Percentiles rank a stretch among this genome's conserved stretches.
Evolutionary conservation across 2,797 vertebrate species (phyloP).

Genomic region (Propithecus perrieri): DNA sequence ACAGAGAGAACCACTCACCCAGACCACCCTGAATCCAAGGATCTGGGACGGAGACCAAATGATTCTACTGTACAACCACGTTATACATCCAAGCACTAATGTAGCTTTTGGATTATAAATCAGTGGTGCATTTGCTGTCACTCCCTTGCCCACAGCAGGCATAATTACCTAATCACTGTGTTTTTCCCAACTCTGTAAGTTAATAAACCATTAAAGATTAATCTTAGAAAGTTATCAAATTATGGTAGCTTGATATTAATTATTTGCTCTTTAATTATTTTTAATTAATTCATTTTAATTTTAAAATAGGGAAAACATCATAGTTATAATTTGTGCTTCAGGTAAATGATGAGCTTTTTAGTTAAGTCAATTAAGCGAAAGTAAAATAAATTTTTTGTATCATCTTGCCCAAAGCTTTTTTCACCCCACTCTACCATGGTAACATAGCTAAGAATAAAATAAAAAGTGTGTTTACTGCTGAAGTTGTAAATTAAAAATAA

Average conservation of each 20-base stretch:
- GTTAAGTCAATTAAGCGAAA: not conserved
- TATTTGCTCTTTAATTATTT: not conserved
- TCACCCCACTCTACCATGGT: accelerated
- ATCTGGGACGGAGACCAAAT: not conserved
- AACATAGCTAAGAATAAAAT: not conserved
- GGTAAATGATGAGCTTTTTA: not conserved
- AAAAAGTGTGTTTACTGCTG: not conserved
- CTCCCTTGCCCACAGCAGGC: not conserved
- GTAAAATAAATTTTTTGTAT: not conserved
- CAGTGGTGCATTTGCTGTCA: not conserved
- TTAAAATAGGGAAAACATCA: not conserved
- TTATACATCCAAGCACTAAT: not conserved
- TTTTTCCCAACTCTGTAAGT: not conserved
- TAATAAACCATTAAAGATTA: not conserved
- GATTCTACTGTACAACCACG: not conserved
- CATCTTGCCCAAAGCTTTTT: not conserved
- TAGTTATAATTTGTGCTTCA: not conserved
- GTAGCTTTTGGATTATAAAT: not conserved
- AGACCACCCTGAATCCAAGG: not conserved
- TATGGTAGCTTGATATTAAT: not conserved
- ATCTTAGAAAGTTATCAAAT: not conserved
- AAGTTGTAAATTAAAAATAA: not conserved
- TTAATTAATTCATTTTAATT: not conserved
- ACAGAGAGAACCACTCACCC: not conserved
- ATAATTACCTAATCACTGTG: not conserved